A percentile compares a stretch with the other conserved stretches of the same genome.
These are phyloP conservation scores for Synergus laeviventris DNA, from an alignment of 2,888 invertebrate genomes.

Conservation along the genomic window DNA sequence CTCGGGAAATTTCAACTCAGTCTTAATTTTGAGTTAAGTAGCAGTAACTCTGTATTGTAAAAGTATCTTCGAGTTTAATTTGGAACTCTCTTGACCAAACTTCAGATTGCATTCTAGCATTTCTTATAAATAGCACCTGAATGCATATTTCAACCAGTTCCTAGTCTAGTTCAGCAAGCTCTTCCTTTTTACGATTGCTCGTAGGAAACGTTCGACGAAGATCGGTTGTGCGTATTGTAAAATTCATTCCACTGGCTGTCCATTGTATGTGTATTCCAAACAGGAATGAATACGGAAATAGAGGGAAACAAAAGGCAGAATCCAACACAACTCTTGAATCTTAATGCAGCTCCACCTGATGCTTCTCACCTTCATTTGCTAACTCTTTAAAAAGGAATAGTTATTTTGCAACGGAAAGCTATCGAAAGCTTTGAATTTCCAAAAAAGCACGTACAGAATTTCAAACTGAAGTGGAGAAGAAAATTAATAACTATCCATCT, in stretches of 20 bases:
- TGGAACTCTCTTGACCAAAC: not conserved
- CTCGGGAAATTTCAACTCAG: not conserved
- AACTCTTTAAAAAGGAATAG: not conserved
- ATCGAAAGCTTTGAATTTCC: no score
- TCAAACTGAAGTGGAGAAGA: no score
- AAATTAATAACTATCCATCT: no score
- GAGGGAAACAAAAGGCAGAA: slow-evolving; percentile 5
- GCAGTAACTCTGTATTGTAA: no score
- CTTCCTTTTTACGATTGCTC: slow-evolving; percentile 19
- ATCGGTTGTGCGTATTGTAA: slow-evolving; percentile 47
- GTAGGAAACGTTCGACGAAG: slow-evolving; percentile 15
- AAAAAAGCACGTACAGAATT: no score
- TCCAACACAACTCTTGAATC: not conserved
- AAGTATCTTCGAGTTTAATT: not conserved
- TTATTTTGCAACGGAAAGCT: no score
- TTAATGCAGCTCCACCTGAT: not conserved
- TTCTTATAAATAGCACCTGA: slow-evolving; percentile 17
- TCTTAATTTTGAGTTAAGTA: not conserved
- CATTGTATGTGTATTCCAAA: not conserved
- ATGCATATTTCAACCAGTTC: not conserved
- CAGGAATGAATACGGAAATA: slow-evolving; percentile 15
- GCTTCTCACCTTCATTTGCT: not conserved
- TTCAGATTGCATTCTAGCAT: not conserved
- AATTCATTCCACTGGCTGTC: slow-evolving; percentile 49
- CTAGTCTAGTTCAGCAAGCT: not conserved